Base-by-base conservation (phyloP, 2,888 invertebrate genomes). In the Malthinus seriepunctatus region DNA sequence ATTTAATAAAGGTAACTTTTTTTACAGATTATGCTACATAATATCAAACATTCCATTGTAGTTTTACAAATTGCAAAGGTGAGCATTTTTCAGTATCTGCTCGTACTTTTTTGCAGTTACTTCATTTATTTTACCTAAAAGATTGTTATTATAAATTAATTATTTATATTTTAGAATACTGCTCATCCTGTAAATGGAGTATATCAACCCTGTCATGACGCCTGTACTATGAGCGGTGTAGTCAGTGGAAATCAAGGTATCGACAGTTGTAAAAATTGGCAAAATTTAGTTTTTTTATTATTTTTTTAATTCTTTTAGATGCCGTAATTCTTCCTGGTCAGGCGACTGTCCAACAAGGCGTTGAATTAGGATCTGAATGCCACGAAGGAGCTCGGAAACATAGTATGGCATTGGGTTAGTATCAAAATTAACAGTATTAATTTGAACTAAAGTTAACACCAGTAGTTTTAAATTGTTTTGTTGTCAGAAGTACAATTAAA, bases 1-100 rank as follows among this genome's bases (percentile, higher is more conserved):
- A 23, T 23, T 2, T 23, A 5, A 23, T 23, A 23, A 23, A 23
- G 5, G 23, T 23, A 23, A 23, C 23, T 2, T 23, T 6, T 62
- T 77, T 84, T 83, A 62, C 83, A 95, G 90, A 88, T 87, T 63
- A 93, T 97, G 90, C 85, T 98, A 79, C 97, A 98, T 81, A 92
- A 96, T 72, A 93, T 98, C 67, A 98, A 98, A 82, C 97, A 98
- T 85, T 93, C 97, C 73, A 98, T 98, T 81, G 96, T 98, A 66
- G 88, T 96, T 74, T 85, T 98, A 70, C 97, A 98, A 86, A 97
- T 97, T 78, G 95, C 97, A 69, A 97, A 97, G 89, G 94, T 94
- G 82, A 74, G 73, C 71, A 63, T 15, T n/a, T 3, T 39, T 2
- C 9, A 39, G 15, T 14, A 9, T 14, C 55, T 57, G 34, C 33